Conservation (phyloP, 2,888 invertebrate genomes). For the Scaptomyza tumidula region DNA sequence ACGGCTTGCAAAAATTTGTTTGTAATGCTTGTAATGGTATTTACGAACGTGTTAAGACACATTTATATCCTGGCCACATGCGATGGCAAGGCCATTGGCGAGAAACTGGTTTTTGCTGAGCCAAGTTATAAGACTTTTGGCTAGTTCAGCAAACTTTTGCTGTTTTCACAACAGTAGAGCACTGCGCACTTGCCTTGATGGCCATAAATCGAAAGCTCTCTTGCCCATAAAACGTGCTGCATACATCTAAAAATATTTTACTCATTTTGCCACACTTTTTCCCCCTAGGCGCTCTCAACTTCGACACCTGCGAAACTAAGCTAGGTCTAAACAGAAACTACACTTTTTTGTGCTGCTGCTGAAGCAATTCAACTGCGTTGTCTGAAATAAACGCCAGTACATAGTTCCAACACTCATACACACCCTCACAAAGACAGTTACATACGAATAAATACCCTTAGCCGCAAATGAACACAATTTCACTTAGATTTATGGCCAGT, state of each 20-base stretch:
- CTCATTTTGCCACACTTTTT: neutral
- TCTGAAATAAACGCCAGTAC: conserved; percentile 50
- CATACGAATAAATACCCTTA: neutral
- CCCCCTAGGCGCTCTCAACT: neutral
- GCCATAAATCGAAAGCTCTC: conserved; percentile 66
- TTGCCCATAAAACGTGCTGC: conserved; percentile 58
- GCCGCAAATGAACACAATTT: conserved; percentile 51
- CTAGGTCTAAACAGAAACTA: conserved; percentile 23
- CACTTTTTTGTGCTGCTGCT: conserved; percentile 31
- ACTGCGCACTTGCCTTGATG: conserved; percentile 55
- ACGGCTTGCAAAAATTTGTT: conserved; percentile 10
- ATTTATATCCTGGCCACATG: conserved; percentile 23
- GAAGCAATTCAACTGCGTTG: neutral
- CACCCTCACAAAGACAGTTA: too few species aligned
- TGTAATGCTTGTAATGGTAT: conserved; percentile 8
- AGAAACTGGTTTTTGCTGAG: conserved; percentile 37
- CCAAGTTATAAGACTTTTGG: conserved; percentile 45
- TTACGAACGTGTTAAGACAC: conserved; percentile 50
- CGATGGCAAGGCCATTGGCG: conserved; percentile 39
- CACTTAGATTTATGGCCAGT: conserved; percentile 60
- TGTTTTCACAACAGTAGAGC: conserved; percentile 38
- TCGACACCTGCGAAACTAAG: conserved; percentile 42
- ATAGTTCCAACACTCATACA: neutral
- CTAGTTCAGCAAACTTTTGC: conserved; percentile 65
- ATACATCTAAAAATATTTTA: conserved; percentile 43